Percentiles rank a stretch among this genome's conserved stretches.
Conservation (phyloP, 2,113 vertebrate genomes). For the Epinephelus moara region DNA sequence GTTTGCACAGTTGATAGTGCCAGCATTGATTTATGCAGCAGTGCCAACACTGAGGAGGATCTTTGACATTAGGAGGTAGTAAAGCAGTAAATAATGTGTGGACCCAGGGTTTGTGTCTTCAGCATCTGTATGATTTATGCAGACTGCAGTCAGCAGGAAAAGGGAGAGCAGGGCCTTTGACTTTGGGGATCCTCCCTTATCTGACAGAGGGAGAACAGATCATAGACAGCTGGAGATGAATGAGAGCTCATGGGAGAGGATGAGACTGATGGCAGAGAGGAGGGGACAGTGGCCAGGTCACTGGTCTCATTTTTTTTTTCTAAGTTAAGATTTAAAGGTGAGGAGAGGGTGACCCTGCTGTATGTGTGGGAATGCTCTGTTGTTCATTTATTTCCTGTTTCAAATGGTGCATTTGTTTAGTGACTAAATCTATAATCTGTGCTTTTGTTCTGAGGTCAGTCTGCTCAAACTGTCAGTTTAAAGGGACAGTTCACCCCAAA, state of each 20-base stretch:
- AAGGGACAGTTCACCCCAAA: too few species aligned
- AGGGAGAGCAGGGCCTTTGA: constrained; percentile 43
- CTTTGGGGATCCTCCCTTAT: constrained; percentile 25
- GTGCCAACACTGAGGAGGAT: constrained; percentile 5
- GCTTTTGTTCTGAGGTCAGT: too few species aligned
- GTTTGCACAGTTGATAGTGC: background rate
- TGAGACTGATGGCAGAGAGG: background rate
- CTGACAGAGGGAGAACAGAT: constrained; percentile 38
- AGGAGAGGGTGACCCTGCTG: too few species aligned
- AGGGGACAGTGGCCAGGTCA: background rate
- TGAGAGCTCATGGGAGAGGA: constrained; percentile 1
- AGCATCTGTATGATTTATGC: constrained; percentile 37
- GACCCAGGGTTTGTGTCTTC: constrained; percentile 16
- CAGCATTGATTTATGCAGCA: background rate
- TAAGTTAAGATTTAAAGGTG: too few species aligned
- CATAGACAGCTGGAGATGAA: constrained; percentile 41
- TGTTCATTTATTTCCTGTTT: too few species aligned
- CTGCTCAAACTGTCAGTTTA: too few species aligned
- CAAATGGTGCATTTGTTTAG: too few species aligned
- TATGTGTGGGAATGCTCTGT: too few species aligned
- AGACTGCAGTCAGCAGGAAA: constrained; percentile 6
- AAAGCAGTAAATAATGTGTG: constrained; percentile 11
- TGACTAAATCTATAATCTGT: too few species aligned
- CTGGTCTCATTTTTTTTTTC: background rate
- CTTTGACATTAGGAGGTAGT: background rate